Percentiles rank a stretch among this genome's conserved stretches.
Evolutionary conservation across 2,113 vertebrate genomes (phyloP).

Genomic region (Neodontobutis hainanensis): DNA sequence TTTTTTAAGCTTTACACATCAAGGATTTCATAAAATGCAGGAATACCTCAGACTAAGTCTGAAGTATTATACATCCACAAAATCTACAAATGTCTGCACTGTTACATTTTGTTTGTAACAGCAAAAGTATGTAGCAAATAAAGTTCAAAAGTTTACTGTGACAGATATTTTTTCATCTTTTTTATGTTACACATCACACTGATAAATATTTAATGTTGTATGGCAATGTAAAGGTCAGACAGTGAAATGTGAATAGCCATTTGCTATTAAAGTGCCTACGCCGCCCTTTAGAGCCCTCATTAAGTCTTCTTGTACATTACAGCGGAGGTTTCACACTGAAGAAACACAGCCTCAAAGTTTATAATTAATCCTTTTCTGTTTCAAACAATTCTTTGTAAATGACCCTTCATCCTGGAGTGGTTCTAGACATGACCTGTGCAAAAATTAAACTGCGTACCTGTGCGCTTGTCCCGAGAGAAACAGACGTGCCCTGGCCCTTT

Average conservation of each 20-base stretch:
- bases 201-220: constrained; percentile 1
- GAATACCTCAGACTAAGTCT: no score
- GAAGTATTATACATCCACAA: no score
- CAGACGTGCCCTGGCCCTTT: constrained; percentile 4
- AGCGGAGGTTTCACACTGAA: not conserved
- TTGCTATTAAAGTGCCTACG: constrained; percentile 3
- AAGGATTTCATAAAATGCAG: no score
- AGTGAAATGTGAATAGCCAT: constrained; percentile 9
- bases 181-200: not conserved
- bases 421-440: not conserved
- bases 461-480: constrained; percentile 38
- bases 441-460: constrained; percentile 6
- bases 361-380: constrained; percentile 24
- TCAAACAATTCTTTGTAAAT: constrained; percentile 4
- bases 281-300: constrained; percentile 29
- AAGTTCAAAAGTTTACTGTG: no score
- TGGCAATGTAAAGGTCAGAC: not conserved
- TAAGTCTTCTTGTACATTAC: constrained; percentile 10
- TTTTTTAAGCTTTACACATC: no score
- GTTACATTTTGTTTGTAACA: no score
- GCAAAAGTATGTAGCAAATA: no score
- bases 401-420: not conserved
- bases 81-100: no score
- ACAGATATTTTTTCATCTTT: no score
- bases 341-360: not conserved